Evolutionary conservation across 2,797 vertebrate species (phyloP), one percentile per base, ranked within the genome.

Genomic region (Tamandua tetradactyla): DNA sequence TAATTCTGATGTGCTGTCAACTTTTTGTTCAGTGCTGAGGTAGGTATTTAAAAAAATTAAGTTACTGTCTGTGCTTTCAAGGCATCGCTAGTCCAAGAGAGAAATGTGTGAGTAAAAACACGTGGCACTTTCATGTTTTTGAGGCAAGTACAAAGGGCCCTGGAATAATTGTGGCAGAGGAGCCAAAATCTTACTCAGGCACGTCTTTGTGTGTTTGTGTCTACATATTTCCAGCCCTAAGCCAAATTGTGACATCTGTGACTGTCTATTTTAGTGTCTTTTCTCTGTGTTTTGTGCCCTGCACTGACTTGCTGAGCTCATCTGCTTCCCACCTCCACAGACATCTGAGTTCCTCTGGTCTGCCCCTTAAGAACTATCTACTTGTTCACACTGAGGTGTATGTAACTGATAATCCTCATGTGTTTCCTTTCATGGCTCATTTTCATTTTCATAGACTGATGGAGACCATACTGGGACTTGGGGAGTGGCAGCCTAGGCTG

Each of bases 331-430:
- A 44, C 32, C 35, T 3, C 4, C 40, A 4, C 0, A 20, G 47
- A n/a, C 37, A 32, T 49, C 1, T 20, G 27, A 47, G 23, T 4
- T 91, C 49, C 8, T 64, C 20, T 47, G 35, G 30, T 78, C n/a
- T 82, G 37, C 22, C n/a, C 69, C n/a, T 76, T 84, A 72, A 78
- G 42, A 95, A 82, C 76, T 80, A 74, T 32, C 14, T 93, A 66
- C n/a, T 71, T 74, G 22, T 75, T 88, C 57, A 78, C n/a, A 69
- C 7, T 40, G 57, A 92, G 57, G 6, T 49, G 5, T 72, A 61
- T 44, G 12, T 83, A 64, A 75, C 17, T 81, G 40, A 71, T n/a
- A 35, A 55, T 80, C 14, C 9, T n/a, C 17, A 68, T 82, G n/a
- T 89, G 27, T 87, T 81, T 47, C 37, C 84, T 93, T 69, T 89